Conservation (phyloP, 1,140 invertebrate species). For the Leptinotarsa undecemlineata region DNA sequence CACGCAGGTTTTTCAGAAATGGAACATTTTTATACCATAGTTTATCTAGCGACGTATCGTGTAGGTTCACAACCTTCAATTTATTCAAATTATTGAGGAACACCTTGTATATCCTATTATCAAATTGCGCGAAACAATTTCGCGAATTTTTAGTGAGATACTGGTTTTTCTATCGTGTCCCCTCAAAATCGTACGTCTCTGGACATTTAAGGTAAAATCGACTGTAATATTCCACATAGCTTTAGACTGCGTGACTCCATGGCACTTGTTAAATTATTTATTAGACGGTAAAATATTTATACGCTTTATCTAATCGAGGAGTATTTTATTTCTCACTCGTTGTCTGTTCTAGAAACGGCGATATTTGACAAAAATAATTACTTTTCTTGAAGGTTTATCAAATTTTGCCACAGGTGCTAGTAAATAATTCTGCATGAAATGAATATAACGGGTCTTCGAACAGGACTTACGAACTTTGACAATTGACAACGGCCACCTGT, state of each 20-base stretch:
- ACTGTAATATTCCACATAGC: constrained; percentile 12
- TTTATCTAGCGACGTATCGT: too few species aligned
- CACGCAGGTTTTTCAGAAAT: too few species aligned
- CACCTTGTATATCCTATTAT: too few species aligned
- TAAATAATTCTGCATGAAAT: not conserved
- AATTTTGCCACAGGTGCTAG: not conserved
- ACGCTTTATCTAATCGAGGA: constrained; percentile 13
- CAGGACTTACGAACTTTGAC: too few species aligned
- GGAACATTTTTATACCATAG: too few species aligned
- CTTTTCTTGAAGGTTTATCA: not conserved
- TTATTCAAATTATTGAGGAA: too few species aligned
- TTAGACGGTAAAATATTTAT: constrained; percentile 21
- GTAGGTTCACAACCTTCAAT: too few species aligned
- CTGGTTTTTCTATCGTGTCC: too few species aligned
- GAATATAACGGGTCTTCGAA: too few species aligned
- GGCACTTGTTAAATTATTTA: constrained; percentile 13
- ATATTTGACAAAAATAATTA: not conserved
- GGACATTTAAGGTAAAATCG: not conserved
- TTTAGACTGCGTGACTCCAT: constrained; percentile 17
- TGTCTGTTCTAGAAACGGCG: not conserved
- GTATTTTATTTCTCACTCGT: not conserved
- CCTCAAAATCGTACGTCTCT: not conserved
- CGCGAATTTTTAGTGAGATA: too few species aligned
- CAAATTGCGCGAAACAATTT: too few species aligned
- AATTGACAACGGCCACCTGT: too few species aligned